Conservation (phyloP, 2,888 invertebrate species). For the Seira musarum region DNA sequence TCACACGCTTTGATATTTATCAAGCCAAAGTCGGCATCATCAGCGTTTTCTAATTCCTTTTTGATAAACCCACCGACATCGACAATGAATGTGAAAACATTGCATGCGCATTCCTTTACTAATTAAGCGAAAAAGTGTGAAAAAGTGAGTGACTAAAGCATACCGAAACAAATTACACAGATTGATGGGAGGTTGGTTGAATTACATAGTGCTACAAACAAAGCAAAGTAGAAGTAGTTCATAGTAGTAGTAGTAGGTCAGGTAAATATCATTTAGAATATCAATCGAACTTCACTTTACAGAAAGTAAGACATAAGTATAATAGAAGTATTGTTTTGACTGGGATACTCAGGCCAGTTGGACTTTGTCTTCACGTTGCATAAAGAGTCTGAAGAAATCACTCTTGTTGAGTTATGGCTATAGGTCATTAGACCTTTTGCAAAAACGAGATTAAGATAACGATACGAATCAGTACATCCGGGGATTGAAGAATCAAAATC, state of each 20-base stretch:
- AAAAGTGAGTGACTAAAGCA: not conserved
- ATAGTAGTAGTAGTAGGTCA: not conserved
- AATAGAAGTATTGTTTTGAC: too few species aligned
- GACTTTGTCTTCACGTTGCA: not conserved
- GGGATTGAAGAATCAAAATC: not conserved
- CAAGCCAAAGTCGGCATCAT: not conserved
- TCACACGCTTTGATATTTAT: too few species aligned
- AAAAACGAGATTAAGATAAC: not conserved
- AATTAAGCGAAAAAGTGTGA: constrained; percentile 2
- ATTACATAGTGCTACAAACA: too few species aligned
- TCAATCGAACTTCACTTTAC: too few species aligned
- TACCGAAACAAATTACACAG: not conserved
- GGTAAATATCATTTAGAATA: not conserved
- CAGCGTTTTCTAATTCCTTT: not conserved
- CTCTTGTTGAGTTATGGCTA: not conserved
- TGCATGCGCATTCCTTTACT: not conserved
- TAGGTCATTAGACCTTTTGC: not conserved
- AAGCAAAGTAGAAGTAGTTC: not conserved
- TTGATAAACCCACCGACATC: not conserved
- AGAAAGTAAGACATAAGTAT: too few species aligned
- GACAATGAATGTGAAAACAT: not conserved
- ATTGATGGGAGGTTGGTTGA: too few species aligned
- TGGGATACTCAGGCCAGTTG: too few species aligned
- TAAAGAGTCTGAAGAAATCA: not conserved
- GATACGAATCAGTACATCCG: not conserved